Evolutionary conservation across 2,113 vertebrate genomes (phyloP), one percentile per base, ranked within the genome.

Genomic region (Engystomops pustulosus): DNA sequence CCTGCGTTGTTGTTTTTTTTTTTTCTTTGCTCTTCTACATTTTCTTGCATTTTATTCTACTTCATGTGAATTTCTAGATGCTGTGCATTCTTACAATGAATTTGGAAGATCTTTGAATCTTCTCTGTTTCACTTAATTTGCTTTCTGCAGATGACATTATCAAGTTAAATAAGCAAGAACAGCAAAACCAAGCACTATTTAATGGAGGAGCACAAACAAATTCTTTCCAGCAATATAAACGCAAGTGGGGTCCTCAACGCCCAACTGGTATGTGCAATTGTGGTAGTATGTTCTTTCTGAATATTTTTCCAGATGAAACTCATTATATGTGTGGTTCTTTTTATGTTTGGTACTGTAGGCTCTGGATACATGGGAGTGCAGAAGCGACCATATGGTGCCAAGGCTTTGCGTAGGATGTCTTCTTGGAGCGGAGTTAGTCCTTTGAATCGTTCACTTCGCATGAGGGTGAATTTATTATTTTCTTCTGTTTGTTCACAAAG

Each of bases 321-420:
- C n/a, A n/a, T n/a, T n/a, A n/a, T n/a, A 6, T 55, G 30, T 55
- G 1, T 36, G 20, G 25, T 27, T 60, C 32, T 76, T 0, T 18
- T 49, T 49, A 6, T 12, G 6, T 49, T 18, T 18, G 14, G 5
- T 6, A 3, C 87, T 76, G 6, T 86, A 90, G 93, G 93, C 88
- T 95, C 94, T 85, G 93, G 92, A 75, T 89, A 93, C 79, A 84
- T 85, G 95, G 70, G 94, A 89, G 2, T 94, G 91, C 95, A 94
- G 84, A 94, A 94, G 47, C 93, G 92, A 49, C 90, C 94, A 76
- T 98, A 98, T 0, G 95, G 96, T 85, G 91, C 97, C 23, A 94
- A 96, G 0, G 96, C 96, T 2, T 95, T 96, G 38, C 93, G 92
- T 83, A 96, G 95, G 74, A 91, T 94, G 1, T 90, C 92, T 2